Conservation (phyloP, 1,140 invertebrate species). For the Drosophila ercepeae region DNA sequence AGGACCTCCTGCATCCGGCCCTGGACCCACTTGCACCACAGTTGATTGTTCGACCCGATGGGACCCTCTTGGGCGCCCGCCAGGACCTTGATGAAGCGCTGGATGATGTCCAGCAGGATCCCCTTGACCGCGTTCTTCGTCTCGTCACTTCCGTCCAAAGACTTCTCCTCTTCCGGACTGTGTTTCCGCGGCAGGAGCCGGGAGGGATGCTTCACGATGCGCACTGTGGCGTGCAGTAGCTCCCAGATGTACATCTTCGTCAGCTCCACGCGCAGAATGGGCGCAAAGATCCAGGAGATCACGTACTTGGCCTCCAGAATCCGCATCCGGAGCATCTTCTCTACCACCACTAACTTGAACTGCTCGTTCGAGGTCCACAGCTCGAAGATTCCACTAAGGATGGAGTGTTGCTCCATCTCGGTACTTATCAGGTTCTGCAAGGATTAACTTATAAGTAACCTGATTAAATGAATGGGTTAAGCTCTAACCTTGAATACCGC, state of each 20-base stretch:
- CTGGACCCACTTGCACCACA: slow-evolving; percentile 49
- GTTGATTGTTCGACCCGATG: slow-evolving; percentile 3
- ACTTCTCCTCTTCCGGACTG: background rate
- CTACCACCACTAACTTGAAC: slow-evolving; percentile 16
- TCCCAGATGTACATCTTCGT: slow-evolving; percentile 60
- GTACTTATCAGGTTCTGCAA: background rate
- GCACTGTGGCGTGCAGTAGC: slow-evolving; percentile 26
- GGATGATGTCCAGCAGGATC: slow-evolving; percentile 29
- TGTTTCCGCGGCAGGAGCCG: background rate
- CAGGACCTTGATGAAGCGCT: slow-evolving; percentile 8
- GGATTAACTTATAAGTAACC: background rate
- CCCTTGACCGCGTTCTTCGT: background rate
- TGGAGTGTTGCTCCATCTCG: slow-evolving; percentile 10
- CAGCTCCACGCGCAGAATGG: slow-evolving; percentile 27
- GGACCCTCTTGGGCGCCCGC: background rate
- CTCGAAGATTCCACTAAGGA: slow-evolving; percentile 41
- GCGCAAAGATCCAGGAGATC: slow-evolving; percentile 38
- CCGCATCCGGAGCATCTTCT: slow-evolving; percentile 33
- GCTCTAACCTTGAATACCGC: slow-evolving; percentile 42
- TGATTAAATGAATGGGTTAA: background rate
- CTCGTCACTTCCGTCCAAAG: background rate
- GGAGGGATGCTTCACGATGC: slow-evolving; percentile 17
- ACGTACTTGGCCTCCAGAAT: slow-evolving; percentile 18
- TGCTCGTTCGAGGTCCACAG: slow-evolving; percentile 51
- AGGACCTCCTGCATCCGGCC: slow-evolving; percentile 42